phyloP scores from a whole-genome alignment of 2,113 vertebrate genomes.

The Oryzias curvinotus region DNA sequence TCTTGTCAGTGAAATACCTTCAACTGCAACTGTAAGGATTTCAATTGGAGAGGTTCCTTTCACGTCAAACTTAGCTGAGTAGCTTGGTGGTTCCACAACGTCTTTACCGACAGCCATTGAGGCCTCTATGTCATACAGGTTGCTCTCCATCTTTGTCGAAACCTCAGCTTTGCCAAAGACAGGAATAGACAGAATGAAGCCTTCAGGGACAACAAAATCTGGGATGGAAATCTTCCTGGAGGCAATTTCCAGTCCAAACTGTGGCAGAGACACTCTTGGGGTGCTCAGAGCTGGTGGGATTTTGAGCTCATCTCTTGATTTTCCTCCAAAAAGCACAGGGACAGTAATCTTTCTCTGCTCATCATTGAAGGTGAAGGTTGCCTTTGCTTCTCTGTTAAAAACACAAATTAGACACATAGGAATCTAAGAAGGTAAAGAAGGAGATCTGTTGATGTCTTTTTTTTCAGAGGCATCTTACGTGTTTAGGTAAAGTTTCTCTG shows the following conservation, averaged over 20 bases:
- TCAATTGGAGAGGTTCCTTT: slow-evolving; percentile 81
- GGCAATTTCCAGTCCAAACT: slow-evolving; percentile 79
- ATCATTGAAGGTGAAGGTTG: slow-evolving; percentile 82
- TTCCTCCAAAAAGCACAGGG: slow-evolving; percentile 88
- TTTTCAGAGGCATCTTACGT: slow-evolving; percentile 71
- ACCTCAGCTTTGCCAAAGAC: slow-evolving; percentile 82
- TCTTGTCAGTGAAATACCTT: slow-evolving; percentile 78
- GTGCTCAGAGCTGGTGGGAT: slow-evolving; percentile 75
- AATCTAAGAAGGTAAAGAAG: not conserved
- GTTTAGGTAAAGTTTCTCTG: slow-evolving; percentile 87
- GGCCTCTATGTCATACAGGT: slow-evolving; percentile 88
- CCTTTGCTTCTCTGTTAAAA: slow-evolving; percentile 81
- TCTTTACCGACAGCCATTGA: slow-evolving; percentile 78
- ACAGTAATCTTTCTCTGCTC: slow-evolving; percentile 77
- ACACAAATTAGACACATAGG: slow-evolving; percentile 18
- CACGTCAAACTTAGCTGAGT: slow-evolving; percentile 76
- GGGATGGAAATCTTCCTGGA: slow-evolving; percentile 81
- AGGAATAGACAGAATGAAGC: slow-evolving; percentile 77
- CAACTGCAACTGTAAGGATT: slow-evolving; percentile 81
- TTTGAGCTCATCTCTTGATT: slow-evolving; percentile 79
- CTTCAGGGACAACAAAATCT: slow-evolving; percentile 79
- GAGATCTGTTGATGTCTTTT: not conserved
- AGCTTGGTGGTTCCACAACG: slow-evolving; percentile 58
- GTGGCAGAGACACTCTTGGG: slow-evolving; percentile 76
- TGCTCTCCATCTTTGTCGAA: slow-evolving; percentile 83